A percentile compares a stretch with the other conserved stretches of the same genome.
Conservation (phyloP, 2,888 invertebrate genomes). For the Tetragonula carbonaria region DNA sequence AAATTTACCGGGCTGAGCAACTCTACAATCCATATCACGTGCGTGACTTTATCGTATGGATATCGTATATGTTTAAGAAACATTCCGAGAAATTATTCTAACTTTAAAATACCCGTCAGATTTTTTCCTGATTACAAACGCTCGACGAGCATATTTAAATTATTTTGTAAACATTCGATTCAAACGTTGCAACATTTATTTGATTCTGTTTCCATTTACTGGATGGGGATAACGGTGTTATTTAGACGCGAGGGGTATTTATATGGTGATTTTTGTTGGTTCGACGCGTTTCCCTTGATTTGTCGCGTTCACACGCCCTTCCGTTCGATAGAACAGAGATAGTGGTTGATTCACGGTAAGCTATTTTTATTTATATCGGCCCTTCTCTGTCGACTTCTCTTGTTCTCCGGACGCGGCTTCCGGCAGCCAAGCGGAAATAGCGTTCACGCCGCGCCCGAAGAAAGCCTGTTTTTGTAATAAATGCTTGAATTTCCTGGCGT, state of each 20-base stretch:
- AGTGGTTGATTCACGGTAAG: not conserved
- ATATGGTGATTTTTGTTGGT: slow-evolving; percentile 41
- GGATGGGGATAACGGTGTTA: not conserved
- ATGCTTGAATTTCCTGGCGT: slow-evolving; percentile 37
- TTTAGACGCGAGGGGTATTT: slow-evolving; percentile 30
- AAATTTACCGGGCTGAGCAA: no score
- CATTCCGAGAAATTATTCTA: no score
- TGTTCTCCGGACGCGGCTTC: slow-evolving; percentile 2
- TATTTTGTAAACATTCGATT: no score
- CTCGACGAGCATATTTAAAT: no score
- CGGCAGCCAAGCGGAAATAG: slow-evolving; percentile 1
- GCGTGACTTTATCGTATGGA: no score
- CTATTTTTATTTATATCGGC: slow-evolving; percentile 27
- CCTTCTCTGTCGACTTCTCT: not conserved
- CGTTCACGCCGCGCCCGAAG: not conserved
- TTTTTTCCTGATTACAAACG: no score
- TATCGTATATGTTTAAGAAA: no score
- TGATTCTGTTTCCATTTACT: not conserved
- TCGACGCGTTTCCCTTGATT: slow-evolving; percentile 51
- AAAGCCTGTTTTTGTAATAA: slow-evolving; percentile 14
- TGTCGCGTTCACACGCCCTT: slow-evolving; percentile 5
- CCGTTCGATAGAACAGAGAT: not conserved
- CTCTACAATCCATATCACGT: no score
- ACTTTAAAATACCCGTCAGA: no score
- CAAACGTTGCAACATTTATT: not conserved